Percentiles rank a stretch among this genome's conserved stretches.
phyloP scores from a whole-genome alignment of 2,888 invertebrate species.

The Venustoraphidia nigricollis region DNA sequence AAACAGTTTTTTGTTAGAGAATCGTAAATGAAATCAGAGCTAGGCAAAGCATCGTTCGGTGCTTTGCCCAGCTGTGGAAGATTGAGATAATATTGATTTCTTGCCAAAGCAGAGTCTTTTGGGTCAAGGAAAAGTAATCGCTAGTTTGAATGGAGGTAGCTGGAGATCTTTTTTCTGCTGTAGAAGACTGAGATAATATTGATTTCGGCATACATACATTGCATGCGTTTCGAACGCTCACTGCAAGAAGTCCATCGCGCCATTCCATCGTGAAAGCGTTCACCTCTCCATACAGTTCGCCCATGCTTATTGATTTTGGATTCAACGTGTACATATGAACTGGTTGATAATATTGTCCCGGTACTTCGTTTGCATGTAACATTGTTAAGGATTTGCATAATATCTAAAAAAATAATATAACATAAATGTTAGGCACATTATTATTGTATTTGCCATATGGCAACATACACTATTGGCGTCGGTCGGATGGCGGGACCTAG shows the following conservation, averaged over 20 bases:
- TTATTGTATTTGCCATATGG: background rate
- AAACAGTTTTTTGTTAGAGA: background rate
- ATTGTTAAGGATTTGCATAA: conserved; percentile 52
- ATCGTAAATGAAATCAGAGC: too few species aligned
- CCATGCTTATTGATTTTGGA: conserved; percentile 76
- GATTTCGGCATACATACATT: conserved; percentile 25
- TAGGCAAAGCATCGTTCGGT: too few species aligned
- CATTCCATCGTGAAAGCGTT: conserved; percentile 75
- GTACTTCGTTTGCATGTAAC: conserved; percentile 41
- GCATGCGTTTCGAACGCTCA: conserved; percentile 43
- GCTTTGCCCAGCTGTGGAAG: too few species aligned
- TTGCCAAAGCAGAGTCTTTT: too few species aligned
- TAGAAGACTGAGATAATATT: too few species aligned
- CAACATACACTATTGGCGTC: too few species aligned
- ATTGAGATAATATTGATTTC: too few species aligned
- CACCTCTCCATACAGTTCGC: conserved; percentile 78
- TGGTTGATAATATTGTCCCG: conserved; percentile 46
- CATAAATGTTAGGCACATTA: background rate
- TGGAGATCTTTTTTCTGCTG: too few species aligned
- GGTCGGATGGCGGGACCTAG: too few species aligned
- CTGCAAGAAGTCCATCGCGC: conserved; percentile 75
- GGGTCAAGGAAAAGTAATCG: too few species aligned
- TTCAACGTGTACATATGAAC: conserved; percentile 71
- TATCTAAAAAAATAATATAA: conserved; percentile 32
- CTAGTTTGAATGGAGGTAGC: too few species aligned